Conservation (phyloP, 1,140 invertebrate species). For the Eulimnadia texana region DNA sequence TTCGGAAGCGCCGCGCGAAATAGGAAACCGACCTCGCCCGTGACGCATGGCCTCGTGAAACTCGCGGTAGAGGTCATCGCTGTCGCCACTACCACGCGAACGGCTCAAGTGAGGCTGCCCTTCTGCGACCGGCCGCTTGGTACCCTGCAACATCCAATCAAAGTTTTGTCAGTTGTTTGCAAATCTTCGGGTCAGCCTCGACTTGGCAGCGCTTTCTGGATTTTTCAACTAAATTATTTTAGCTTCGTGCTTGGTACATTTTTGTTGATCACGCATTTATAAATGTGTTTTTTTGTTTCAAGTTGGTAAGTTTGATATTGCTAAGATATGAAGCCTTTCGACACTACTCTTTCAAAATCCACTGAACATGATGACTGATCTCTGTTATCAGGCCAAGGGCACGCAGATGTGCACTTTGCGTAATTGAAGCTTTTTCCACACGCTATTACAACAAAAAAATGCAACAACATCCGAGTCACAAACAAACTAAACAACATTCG, state of each 20-base stretch:
- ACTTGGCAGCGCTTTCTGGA: not conserved
- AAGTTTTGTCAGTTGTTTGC: not conserved
- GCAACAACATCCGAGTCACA: too few species aligned
- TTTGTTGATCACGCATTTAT: too few species aligned
- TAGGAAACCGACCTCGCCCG: conserved; percentile 6
- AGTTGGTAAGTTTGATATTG: too few species aligned
- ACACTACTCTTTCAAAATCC: not conserved
- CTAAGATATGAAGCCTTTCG: too few species aligned
- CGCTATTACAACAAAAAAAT: too few species aligned
- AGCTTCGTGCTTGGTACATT: too few species aligned
- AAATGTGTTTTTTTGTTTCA: too few species aligned
- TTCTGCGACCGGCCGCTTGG: not conserved
- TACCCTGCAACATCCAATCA: not conserved
- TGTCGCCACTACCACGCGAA: not conserved
- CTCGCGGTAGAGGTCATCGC: conserved; percentile 4
- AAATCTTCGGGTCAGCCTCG: not conserved
- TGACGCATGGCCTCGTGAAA: conserved; percentile 8
- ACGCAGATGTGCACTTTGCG: too few species aligned
- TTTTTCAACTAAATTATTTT: not conserved
- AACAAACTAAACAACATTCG: too few species aligned
- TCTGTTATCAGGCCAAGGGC: not conserved
- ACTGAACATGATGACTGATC: not conserved
- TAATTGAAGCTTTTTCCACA: not conserved
- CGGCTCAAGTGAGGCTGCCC: conserved; percentile 1
- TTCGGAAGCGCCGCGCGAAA: not conserved